Evolutionary conservation across 2,113 vertebrate genomes (phyloP).

Genomic region (Melanotaenia duboulayi): DNA sequence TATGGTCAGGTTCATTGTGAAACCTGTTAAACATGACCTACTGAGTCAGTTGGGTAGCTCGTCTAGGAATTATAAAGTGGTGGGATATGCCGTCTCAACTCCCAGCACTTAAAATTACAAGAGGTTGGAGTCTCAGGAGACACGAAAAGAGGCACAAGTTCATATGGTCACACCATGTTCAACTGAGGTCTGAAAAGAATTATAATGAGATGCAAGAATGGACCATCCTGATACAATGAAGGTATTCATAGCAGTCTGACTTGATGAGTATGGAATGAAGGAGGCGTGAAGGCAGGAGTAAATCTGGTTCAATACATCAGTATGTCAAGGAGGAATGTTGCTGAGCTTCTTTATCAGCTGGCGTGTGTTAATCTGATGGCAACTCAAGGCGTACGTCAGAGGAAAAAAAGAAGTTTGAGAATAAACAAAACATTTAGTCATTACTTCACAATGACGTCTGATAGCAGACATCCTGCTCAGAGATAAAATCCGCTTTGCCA

Average conservation of each 20-base stretch:
- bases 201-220: not conserved
- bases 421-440: not conserved
- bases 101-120: no score
- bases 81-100: no score
- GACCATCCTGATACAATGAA: not conserved
- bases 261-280: constrained; percentile 6
- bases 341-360: constrained; percentile 30
- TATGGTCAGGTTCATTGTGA: no score
- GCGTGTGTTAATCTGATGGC: not conserved
- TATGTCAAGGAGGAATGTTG: constrained; percentile 57
- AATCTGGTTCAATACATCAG: constrained; percentile 11
- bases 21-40: no score
- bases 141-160: no score
- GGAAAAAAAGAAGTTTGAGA: not conserved
- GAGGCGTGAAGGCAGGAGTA: not conserved
- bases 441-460: not conserved
- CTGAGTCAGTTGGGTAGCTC: no score
- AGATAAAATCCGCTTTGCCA: not conserved
- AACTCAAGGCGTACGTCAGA: constrained; percentile 1
- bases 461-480: not conserved
- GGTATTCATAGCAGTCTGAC: constrained; percentile 1
- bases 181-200: not conserved
- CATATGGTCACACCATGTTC: not conserved
- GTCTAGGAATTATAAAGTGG: no score
- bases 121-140: no score